Evolutionary conservation across 1,140 invertebrate genomes (phyloP).

Genomic region (Papilio helenus): DNA sequence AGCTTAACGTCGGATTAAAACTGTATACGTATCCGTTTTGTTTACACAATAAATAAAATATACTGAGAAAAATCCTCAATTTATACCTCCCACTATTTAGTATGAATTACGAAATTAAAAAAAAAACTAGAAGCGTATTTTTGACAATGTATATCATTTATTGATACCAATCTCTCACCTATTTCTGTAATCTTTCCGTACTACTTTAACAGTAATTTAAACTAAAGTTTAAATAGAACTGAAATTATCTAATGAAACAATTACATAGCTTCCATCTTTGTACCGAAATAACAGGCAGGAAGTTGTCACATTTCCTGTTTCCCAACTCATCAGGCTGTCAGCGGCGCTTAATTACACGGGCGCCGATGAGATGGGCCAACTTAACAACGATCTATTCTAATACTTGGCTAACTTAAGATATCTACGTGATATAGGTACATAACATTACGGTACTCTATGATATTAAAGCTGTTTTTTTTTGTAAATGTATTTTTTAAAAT

Average conservation of each 20-base stretch:
- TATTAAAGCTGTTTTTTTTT: not conserved
- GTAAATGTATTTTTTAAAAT: too few species aligned
- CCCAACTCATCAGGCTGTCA: conserved; percentile 26
- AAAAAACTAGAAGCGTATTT: too few species aligned
- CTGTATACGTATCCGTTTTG: not conserved
- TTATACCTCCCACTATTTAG: not conserved
- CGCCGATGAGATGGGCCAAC: conserved; percentile 20
- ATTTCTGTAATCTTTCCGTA: not conserved
- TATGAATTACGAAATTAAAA: not conserved
- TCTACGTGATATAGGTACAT: not conserved
- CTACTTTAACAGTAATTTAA: not conserved
- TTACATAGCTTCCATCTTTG: conserved; percentile 7
- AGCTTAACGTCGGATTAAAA: conserved; percentile 23
- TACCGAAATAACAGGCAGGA: conserved; percentile 27
- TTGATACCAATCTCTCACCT: not conserved
- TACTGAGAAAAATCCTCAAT: not conserved
- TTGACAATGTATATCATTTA: not conserved
- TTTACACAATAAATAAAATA: conserved; percentile 2
- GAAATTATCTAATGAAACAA: conserved; percentile 14
- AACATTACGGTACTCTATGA: not conserved
- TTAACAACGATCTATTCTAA: conserved; percentile 12
- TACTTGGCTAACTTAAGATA: conserved; percentile 15
- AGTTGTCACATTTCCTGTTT: conserved; percentile 35
- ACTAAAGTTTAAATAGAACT: not conserved
- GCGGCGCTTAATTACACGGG: conserved; percentile 26